phyloP scores from a whole-genome alignment of 2,113 vertebrate species.

The Thomomys bottae region DNA sequence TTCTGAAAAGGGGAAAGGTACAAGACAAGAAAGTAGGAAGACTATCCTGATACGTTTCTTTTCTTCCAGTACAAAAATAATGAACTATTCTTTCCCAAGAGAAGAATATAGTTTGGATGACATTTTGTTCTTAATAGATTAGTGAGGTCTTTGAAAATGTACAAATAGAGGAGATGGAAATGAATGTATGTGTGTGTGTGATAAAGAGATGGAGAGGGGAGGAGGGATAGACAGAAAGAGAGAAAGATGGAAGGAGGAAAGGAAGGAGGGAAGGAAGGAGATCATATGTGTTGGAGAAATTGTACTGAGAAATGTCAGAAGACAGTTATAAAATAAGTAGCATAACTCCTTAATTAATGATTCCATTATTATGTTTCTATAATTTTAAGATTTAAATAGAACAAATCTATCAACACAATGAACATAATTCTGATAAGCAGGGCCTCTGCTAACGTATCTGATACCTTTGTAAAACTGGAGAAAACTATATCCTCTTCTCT shows the following conservation, averaged over 20 bases:
- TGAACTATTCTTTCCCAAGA: background rate
- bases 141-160: background rate
- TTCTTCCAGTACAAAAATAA: background rate
- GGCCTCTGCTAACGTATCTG: background rate
- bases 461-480: background rate
- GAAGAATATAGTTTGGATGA: background rate
- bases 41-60: background rate
- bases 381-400: background rate
- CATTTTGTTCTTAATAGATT: background rate
- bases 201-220: too few relatives aligned
- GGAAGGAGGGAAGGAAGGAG: too few relatives aligned
- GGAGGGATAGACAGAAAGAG: too few relatives aligned
- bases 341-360: background rate
- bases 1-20: background rate
- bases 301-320: background rate
- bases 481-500: accelerated
- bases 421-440: background rate
- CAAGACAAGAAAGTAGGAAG: background rate
- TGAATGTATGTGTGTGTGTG: background rate
- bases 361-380: too few relatives aligned
- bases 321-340: background rate
- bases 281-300: background rate
- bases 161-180: background rate
- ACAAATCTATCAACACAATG: background rate
- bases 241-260: too few relatives aligned